Conservation (phyloP, 2,113 vertebrate genomes). For the Nerophis ophidion region DNA sequence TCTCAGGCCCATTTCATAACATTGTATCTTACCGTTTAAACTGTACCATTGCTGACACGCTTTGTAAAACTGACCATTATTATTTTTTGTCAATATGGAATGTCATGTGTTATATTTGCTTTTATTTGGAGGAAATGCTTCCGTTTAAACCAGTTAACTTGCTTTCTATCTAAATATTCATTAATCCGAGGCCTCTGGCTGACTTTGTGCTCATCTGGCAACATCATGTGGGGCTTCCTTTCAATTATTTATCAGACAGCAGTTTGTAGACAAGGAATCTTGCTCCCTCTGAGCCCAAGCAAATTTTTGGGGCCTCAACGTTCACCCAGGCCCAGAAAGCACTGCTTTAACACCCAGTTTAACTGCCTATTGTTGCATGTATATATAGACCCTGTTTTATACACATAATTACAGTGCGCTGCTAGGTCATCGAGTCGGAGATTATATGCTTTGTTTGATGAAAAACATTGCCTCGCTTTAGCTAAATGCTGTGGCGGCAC, state of each 20-base stretch:
- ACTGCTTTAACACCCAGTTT: constrained; percentile 53
- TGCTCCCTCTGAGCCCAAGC: background rate
- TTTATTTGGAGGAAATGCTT: background rate
- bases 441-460: constrained; percentile 41
- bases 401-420: constrained; percentile 52
- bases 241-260: constrained; percentile 39
- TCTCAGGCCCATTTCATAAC: constrained; percentile 64
- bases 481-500: background rate
- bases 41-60: constrained; percentile 32
- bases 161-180: constrained; percentile 1
- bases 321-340: constrained; percentile 43
- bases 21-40: constrained; percentile 53
- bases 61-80: constrained; percentile 4
- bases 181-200: constrained; percentile 7
- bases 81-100: background rate
- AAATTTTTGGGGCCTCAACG: no score
- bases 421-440: constrained; percentile 32
- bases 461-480: background rate
- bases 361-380: constrained; percentile 59
- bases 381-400: constrained; percentile 64
- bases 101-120: background rate
- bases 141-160: constrained; percentile 9
- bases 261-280: constrained; percentile 24
- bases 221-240: background rate
- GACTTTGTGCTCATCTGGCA: constrained; percentile 16